Conservation (phyloP, 2,797 vertebrate species). For the Pseudotriccus pelzelni region DNA sequence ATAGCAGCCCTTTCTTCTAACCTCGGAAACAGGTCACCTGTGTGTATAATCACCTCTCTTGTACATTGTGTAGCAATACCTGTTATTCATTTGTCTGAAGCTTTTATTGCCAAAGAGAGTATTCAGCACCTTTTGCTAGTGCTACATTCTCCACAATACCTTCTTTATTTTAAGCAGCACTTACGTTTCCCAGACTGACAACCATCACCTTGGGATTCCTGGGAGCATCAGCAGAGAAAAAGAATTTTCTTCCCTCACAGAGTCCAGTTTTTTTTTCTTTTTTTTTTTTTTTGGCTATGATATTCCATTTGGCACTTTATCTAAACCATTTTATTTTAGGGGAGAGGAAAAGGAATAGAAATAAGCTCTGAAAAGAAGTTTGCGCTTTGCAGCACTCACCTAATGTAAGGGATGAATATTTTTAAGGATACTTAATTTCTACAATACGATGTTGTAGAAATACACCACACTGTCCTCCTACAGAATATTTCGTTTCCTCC, state of each 20-base stretch:
- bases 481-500: neutral
- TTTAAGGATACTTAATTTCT: neutral
- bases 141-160: neutral
- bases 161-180: neutral
- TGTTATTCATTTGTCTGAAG: neutral
- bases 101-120: neutral
- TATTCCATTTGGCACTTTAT: neutral
- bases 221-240: neutral
- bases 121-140: neutral
- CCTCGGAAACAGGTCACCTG: neutral
- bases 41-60: neutral
- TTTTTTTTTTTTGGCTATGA: accelerated
- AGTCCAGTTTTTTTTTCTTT: neutral
- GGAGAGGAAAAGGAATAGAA: accelerated
- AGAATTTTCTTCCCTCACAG: neutral
- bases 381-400: neutral
- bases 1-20: neutral
- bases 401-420: neutral
- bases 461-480: neutral
- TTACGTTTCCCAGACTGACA: neutral
- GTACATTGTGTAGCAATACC: neutral
- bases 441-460: neutral
- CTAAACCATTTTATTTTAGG: neutral
- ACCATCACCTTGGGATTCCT: neutral
- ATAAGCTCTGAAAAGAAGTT: neutral